These are phyloP conservation scores for Tachyglossus aculeatus DNA, from an alignment of 2,797 vertebrate genomes.

Conservation along the genomic window DNA sequence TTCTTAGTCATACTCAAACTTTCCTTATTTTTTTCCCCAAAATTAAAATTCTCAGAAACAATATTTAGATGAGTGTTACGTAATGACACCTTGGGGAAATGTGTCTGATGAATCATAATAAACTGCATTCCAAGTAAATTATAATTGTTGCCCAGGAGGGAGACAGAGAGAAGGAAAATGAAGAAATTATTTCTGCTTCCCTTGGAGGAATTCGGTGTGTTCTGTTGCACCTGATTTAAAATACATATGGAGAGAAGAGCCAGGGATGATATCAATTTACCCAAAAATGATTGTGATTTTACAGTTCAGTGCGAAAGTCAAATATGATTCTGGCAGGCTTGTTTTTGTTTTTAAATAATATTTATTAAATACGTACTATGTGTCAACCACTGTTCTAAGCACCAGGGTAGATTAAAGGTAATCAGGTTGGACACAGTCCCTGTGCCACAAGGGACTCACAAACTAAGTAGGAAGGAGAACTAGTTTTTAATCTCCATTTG, in stretches of 20 bases:
- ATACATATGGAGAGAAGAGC: conserved; percentile 2
- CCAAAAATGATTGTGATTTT: conserved; percentile 42
- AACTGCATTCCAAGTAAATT: conserved; percentile 69
- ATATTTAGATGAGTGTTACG: conserved; percentile 73
- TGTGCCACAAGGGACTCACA: too few species aligned
- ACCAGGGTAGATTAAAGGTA: too few species aligned
- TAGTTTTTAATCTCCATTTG: too few species aligned
- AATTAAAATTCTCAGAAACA: conserved; percentile 59
- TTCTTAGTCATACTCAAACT: neutral
- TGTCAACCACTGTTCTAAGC: too few species aligned
- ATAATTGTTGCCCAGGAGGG: conserved; percentile 75
- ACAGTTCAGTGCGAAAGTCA: conserved; percentile 37
- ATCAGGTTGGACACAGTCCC: too few species aligned
- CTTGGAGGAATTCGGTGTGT: conserved; percentile 55
- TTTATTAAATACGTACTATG: too few species aligned
- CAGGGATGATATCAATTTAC: conserved; percentile 3
- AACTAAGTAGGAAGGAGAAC: too few species aligned
- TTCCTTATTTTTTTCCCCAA: conserved; percentile 22
- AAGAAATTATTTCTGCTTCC: conserved; percentile 58
- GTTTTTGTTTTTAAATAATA: too few species aligned
- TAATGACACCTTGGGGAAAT: conserved; percentile 63
- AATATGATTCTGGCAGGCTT: neutral
- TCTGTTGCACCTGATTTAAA: conserved; percentile 53
- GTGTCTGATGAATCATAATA: conserved; percentile 63
- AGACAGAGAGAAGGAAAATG: conserved; percentile 49